Conservation (phyloP, 2,113 vertebrate species). For the Scomber scombrus region DNA sequence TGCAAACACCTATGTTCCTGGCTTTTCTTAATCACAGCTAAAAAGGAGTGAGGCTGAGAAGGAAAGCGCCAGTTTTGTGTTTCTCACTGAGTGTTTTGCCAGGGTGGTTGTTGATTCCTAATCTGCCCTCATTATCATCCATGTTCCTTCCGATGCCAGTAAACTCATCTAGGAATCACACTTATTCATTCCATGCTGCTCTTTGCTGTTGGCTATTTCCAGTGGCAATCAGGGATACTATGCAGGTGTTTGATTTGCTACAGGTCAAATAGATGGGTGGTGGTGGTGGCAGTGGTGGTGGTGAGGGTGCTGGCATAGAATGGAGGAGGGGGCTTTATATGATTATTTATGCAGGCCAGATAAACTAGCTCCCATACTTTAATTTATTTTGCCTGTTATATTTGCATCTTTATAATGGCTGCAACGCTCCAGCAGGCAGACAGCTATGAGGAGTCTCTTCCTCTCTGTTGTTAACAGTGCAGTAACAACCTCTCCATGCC, state of each 20-base stretch:
- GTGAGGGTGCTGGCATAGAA: not conserved
- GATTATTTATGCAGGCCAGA: slow-evolving; percentile 64
- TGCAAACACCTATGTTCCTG: slow-evolving; percentile 6
- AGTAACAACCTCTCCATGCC: slow-evolving; percentile 55
- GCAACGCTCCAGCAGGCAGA: slow-evolving; percentile 57
- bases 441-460: slow-evolving; percentile 26
- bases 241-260: slow-evolving; percentile 72
- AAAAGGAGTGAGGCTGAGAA: slow-evolving; percentile 60
- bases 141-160: slow-evolving; percentile 56
- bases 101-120: slow-evolving; percentile 49
- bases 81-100: slow-evolving; percentile 37
- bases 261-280: slow-evolving; percentile 69
- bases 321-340: slow-evolving; percentile 32
- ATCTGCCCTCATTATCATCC: slow-evolving; percentile 70
- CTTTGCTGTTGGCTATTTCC: slow-evolving; percentile 40
- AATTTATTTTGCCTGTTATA: slow-evolving; percentile 46
- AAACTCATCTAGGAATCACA: slow-evolving; percentile 58
- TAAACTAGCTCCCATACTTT: slow-evolving; percentile 38
- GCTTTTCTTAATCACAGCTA: slow-evolving; percentile 23
- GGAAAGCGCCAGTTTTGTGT: slow-evolving; percentile 36
- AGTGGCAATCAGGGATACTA: slow-evolving; percentile 25
- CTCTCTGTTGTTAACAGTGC: slow-evolving; percentile 42
- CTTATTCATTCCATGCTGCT: slow-evolving; percentile 51
- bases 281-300: not conserved
- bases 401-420: slow-evolving; percentile 65